Evolutionary conservation across 2,113 vertebrate species (phyloP), one percentile per base, ranked within the genome.

Genomic region (Sinosuthora webbiana): DNA sequence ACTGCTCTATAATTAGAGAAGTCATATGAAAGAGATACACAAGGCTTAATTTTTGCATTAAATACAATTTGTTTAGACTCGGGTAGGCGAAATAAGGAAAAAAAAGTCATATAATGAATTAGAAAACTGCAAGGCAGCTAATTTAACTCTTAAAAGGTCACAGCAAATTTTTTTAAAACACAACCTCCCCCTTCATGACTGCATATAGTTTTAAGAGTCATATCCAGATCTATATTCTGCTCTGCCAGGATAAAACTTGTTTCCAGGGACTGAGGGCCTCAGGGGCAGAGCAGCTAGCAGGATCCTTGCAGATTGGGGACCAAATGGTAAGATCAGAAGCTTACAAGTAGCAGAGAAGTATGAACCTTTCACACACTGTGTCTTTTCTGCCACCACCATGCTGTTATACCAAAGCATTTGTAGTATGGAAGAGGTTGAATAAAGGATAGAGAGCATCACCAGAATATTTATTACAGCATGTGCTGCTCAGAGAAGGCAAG

Each of bases 1-100:
- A 96, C 87, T 97, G 87, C 95, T 91, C 94, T 98, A 96, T 97
- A 97, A 97, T 98, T 97, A 97, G 97, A 97, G 96, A 95, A 97
- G 94, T 96, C 91, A 97, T 96, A 96, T 95, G 96, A 97, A 97
- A 98, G 95, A 96, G 95, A 96, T 95, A 97, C 87, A 94, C 90
- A 90, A 87, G 90, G 93, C 92, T 94, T 95, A 94, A 89, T 90
- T 97, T 93, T 92, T 96, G 92, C 84, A 97, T 97, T 97, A 97
- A 96, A 92, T 88, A 96, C 67, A 92, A 97, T 94, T 96, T 97
- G 91, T 97, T 94, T 95, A 92, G 80, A 95, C 75, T 89, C 2
- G 28, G 42, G 67, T 68, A 93, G 86, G 83, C 17, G 23, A 98
- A 90, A 96, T 82, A 94, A 84, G 25, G 49, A 59, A 37, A 92